Base-by-base conservation (phyloP, 1,140 invertebrate species). In the Lysiphlebus fabarum region DNA sequence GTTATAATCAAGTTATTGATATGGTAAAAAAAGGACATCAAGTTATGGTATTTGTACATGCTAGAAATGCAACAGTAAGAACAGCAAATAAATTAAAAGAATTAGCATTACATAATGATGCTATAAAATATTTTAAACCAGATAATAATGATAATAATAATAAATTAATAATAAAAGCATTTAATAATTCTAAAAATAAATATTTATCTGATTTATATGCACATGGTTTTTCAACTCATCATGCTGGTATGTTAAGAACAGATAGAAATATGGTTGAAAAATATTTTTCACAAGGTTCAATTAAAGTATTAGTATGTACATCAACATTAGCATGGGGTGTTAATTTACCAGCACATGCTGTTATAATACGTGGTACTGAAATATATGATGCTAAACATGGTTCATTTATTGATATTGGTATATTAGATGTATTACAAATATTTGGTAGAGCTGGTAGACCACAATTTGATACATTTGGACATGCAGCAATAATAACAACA, bases 41-140 rank as follows among this genome's bases (percentile, higher is more conserved):
- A 82, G 95, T 98, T 0, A 98, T 99, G 93, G 93, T 99, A 0
- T 99, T 99, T 81, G 98, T 99, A 0, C 97, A 99, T 78, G 93
- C 96, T 0, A 82, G 98, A 43, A 99, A 98, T 82, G 93, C 94
- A 7, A 99, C 97, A 0, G 86, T 91, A 12, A 83, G 89, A 62
- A 95, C 92, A 2, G 96, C 95, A 0, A 88, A 87, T 62, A 82
- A 85, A 17, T 68, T 96, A 2, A 86, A 86, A 58, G 92, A 95
- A 66, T 72, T 89, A 40, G 90, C 93, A 0, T 81, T 86, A 59
- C 84, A 88, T 67, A 86, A 89, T 66, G 85, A 86, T 1, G 86
- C 91, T 11, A 74, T 87, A 6, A 82, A 85, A n/a, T 64, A 84
- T 5, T 92, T 92, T 64, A 72, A 86, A 65, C 87, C 89, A 0